Percentiles rank a stretch among this genome's conserved stretches.
These are phyloP conservation scores for Heliconius ismenius DNA, from an alignment of 2,888 invertebrate species.

Conservation along the genomic window DNA sequence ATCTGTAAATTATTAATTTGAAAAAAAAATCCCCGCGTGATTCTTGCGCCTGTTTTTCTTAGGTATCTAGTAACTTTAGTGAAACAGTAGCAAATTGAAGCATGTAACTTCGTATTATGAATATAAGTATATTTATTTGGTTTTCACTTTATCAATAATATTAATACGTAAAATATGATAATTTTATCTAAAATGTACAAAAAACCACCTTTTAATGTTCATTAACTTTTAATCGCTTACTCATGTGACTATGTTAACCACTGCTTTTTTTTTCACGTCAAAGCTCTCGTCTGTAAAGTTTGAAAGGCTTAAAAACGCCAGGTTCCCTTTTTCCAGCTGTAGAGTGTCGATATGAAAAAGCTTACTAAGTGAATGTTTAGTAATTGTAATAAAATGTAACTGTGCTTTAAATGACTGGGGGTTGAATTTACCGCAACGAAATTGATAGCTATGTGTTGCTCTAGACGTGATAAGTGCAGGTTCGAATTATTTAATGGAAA, in stretches of 20 bases:
- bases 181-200: too few relatives aligned
- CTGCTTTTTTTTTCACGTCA: slow-evolving; percentile 11
- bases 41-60: too few relatives aligned
- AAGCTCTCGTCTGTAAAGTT: slow-evolving; percentile 13
- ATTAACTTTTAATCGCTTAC: neutral
- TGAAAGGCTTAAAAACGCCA: slow-evolving; percentile 10
- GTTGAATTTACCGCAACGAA: neutral
- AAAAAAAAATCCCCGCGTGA: too few relatives aligned
- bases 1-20: too few relatives aligned
- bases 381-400: neutral
- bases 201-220: too few relatives aligned
- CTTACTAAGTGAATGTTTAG: slow-evolving; percentile 3
- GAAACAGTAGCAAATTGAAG: too few relatives aligned
- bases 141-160: too few relatives aligned
- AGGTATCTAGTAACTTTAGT: too few relatives aligned
- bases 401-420: neutral
- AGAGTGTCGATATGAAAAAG: slow-evolving; percentile 5
- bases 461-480: neutral
- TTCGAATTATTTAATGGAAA: neutral
- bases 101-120: too few relatives aligned
- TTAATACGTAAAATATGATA: too few relatives aligned
- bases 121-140: too few relatives aligned
- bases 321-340: neutral
- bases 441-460: neutral
- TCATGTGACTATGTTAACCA: neutral